These are phyloP conservation scores for Scomberomorus guttatus DNA, from an alignment of 2,797 vertebrate genomes.

Conservation along the genomic window DNA sequence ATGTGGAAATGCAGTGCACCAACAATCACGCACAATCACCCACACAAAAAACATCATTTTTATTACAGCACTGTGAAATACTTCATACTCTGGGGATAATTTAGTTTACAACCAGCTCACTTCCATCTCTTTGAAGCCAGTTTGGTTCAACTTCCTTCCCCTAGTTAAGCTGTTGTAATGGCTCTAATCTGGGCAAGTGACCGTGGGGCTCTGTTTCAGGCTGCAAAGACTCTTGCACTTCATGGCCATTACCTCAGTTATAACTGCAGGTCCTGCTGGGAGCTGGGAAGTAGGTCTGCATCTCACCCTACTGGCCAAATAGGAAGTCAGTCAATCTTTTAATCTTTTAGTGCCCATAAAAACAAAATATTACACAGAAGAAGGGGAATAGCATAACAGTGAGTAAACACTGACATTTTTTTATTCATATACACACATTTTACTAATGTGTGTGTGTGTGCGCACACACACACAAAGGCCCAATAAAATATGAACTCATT, in stretches of 20 bases:
- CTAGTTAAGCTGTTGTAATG: conserved; percentile 51
- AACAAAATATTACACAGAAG: conserved; percentile 21
- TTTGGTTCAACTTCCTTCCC: conserved; percentile 23
- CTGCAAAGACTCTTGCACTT: conserved; percentile 48
- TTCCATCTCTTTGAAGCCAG: conserved; percentile 40
- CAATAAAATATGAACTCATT: conserved; percentile 31
- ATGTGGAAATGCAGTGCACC: not conserved
- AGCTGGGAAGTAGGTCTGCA: conserved; percentile 47
- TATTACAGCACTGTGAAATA: not conserved
- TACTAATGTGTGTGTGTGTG: too few species aligned
- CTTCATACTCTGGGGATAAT: not conserved
- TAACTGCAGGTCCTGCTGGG: conserved; percentile 61
- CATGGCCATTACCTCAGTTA: conserved; percentile 72
- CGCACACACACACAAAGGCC: not conserved
- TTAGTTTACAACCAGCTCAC: conserved; percentile 12
- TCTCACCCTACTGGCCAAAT: conserved; percentile 42
- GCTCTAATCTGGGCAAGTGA: conserved; percentile 65
- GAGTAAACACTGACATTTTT: not conserved
- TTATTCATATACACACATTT: not conserved
- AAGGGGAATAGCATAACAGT: not conserved
- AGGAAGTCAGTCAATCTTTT: conserved; percentile 46
- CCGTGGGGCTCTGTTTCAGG: conserved; percentile 53
- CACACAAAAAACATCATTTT: not conserved
- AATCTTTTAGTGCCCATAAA: conserved; percentile 49
- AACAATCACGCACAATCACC: conserved; percentile 2